Evolutionary conservation across 2,888 invertebrate genomes (phyloP).

Genomic region (Tricholauxania praeusta): DNA sequence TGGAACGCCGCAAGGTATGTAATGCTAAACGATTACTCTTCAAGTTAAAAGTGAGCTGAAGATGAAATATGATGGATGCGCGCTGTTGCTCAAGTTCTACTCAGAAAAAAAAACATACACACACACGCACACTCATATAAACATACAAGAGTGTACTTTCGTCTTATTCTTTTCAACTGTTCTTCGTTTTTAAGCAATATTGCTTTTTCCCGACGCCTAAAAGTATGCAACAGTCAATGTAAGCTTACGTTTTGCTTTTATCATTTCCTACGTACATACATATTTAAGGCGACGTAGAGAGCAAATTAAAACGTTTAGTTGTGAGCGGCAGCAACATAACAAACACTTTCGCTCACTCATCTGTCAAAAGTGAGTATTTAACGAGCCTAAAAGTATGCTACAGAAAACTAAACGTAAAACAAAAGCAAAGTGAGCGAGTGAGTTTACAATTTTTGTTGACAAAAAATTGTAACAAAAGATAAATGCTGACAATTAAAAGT

Average conservation of each 20-base stretch:
- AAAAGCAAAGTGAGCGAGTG: slow-evolving; percentile 13
- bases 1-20: slow-evolving; percentile 39
- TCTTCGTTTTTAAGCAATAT: slow-evolving; percentile 13
- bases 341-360: slow-evolving; percentile 6
- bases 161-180: background rate
- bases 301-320: slow-evolving; percentile 25
- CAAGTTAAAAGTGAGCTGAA: slow-evolving; percentile 26
- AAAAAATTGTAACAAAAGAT: background rate
- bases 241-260: background rate
- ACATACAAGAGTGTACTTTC: background rate
- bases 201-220: slow-evolving; percentile 41
- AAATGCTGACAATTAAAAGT: slow-evolving; percentile 15
- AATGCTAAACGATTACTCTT: slow-evolving; percentile 45
- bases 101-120: background rate
- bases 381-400: slow-evolving; percentile 34
- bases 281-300: slow-evolving; percentile 27
- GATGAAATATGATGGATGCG: slow-evolving; percentile 25
- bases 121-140: background rate
- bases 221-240: slow-evolving; percentile 49
- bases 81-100: background rate
- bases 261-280: background rate
- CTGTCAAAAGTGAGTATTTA: slow-evolving; percentile 5
- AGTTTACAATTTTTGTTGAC: background rate
- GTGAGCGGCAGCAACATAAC: slow-evolving; percentile 29
- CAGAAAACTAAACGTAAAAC: background rate